Conservation (phyloP, 2,797 vertebrate genomes). For the Spea hammondii region DNA sequence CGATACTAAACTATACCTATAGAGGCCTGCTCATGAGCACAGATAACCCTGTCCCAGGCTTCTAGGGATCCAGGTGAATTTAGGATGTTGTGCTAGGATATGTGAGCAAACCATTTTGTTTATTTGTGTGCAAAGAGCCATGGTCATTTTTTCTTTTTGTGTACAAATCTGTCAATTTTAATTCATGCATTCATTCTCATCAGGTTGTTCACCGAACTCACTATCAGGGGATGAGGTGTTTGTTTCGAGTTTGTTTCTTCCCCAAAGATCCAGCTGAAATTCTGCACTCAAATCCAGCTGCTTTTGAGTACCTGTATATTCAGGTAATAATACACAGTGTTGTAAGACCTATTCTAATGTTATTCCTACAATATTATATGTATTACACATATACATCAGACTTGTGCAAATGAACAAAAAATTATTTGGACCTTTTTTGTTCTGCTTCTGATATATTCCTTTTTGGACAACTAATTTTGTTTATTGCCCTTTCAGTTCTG, state of each 20-base stretch:
- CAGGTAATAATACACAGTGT: slow-evolving; percentile 72
- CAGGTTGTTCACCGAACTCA: slow-evolving; percentile 98
- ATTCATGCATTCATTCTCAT: not conserved
- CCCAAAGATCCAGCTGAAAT: slow-evolving; percentile 96
- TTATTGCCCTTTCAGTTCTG: too few relatives aligned
- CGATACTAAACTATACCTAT: too few relatives aligned
- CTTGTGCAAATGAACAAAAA: not conserved
- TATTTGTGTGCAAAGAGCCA: too few relatives aligned
- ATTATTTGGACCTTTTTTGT: not conserved
- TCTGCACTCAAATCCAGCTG: slow-evolving; percentile 88
- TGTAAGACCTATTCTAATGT: not conserved
- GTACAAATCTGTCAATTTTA: not conserved
- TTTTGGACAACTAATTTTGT: too few relatives aligned
- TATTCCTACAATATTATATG: not conserved
- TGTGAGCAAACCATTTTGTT: too few relatives aligned
- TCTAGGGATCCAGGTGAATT: too few relatives aligned
- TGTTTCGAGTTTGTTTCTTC: slow-evolving; percentile 97
- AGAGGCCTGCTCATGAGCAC: too few relatives aligned
- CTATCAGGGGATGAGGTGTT: slow-evolving; percentile 97
- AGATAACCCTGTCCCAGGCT: too few relatives aligned
- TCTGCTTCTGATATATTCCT: not conserved
- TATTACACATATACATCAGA: not conserved
- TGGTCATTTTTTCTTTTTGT: too few relatives aligned
- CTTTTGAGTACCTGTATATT: slow-evolving; percentile 98
- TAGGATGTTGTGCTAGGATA: too few relatives aligned